Conservation (phyloP, 92 coral and sea anemone genomes). For the Meandrina meandrites region DNA sequence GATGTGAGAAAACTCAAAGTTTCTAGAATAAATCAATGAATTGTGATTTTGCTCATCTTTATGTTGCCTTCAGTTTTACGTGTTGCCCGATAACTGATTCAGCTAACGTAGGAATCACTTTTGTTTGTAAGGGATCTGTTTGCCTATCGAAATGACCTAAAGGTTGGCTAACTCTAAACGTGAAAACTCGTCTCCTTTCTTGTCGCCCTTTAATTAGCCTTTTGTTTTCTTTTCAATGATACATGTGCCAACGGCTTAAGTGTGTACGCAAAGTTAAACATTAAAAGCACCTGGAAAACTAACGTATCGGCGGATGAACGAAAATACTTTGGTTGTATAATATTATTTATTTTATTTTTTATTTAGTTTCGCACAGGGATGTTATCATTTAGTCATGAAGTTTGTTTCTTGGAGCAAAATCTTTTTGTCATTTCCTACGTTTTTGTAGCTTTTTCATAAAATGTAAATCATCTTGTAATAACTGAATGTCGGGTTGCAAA, state of each 20-base stretch:
- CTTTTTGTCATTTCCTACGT: neutral
- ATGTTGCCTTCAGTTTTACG: neutral
- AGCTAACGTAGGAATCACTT: neutral
- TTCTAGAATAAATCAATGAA: neutral
- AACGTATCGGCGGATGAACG: neutral
- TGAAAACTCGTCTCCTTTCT: no score
- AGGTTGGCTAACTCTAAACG: neutral
- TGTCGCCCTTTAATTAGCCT: neutral
- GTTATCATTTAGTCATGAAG: neutral
- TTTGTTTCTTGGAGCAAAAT: neutral
- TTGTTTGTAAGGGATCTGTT: neutral
- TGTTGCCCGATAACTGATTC: neutral
- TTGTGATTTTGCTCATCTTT: neutral
- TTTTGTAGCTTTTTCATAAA: neutral
- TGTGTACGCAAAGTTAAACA: neutral
- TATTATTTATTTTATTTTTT: no score
- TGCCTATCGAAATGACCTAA: neutral
- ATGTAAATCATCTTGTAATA: neutral
- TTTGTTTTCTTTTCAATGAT: neutral
- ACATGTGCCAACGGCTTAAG: constrained; percentile 4
- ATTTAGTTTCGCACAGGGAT: neutral
- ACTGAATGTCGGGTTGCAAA: neutral
- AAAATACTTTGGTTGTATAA: neutral
- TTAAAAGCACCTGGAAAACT: constrained; percentile 12
- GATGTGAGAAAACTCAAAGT: neutral